Evolutionary conservation across 2,797 vertebrate genomes (phyloP), one percentile per base, ranked within the genome.

Genomic region (Aulostomus chinensis): DNA sequence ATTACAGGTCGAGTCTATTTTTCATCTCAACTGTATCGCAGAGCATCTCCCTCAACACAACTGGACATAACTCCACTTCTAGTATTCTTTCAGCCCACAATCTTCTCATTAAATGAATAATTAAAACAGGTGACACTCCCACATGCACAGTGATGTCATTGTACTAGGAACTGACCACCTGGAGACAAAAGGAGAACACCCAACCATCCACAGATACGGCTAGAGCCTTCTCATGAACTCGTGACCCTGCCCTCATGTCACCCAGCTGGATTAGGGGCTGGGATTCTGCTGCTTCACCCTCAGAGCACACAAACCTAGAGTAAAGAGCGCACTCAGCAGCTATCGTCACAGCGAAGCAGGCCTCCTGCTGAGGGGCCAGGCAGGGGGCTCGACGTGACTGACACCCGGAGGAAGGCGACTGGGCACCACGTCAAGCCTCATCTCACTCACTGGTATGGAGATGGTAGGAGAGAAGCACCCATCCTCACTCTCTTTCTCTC

Each of bases 331-430:
- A 67, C 63, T 77, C 81, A 80, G 81, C 79, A 69, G 51, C 56
- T 9, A 46, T 50, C 42, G 56, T 33, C 70, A 39, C 48, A 72
- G 55, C n/a, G 26, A 48, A 42, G 49, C 47, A 46, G 43, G 52
- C 48, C 46, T 64, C 83, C 66, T 35, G 68, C 73, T 71, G 73
- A 79, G 65, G 57, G 67, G 32, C 59, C 61, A 40, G 2, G 67
- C 14, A 7, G 18, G 43, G 29, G 32, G 53, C 54, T 52, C 9
- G 25, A 29, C 20, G 46, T 86, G 82, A 89, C 67, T 84, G 84
- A 85, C 85, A 86, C 75, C 69, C 60, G n/a, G 58, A 76, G 71
- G 73, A 84, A 86, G 67, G 40, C 53, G 81, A 86, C 60, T 33
- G 59, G 83, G 76, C 84, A 85, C 37, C 15, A 41, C 58, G 88